These are phyloP conservation scores for Thermophis baileyi DNA, from an alignment of 2,113 vertebrate genomes.

Conservation along the genomic window DNA sequence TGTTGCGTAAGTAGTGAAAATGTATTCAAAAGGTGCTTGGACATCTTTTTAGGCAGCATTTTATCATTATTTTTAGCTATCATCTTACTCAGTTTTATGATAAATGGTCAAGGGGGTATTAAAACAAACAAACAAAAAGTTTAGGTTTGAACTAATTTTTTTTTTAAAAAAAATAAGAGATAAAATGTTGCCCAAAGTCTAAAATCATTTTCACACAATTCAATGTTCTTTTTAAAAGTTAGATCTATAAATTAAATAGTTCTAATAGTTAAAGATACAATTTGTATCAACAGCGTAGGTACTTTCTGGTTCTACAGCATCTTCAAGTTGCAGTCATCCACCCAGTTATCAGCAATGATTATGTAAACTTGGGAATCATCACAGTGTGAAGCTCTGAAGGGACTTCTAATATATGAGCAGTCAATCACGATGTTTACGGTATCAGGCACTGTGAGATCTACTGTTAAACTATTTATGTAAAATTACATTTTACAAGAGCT, in stretches of 20 bases:
- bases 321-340: conserved; percentile 68
- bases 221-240: conserved; percentile 64
- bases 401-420: conserved; percentile 35
- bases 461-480: conserved; percentile 34
- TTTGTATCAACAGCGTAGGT: conserved; percentile 98
- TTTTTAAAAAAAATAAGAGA: conserved; percentile 72
- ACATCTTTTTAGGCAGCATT: conserved; percentile 85
- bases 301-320: conserved; percentile 84
- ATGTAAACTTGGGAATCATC: conserved; percentile 47
- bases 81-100: conserved; percentile 53
- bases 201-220: conserved; percentile 72
- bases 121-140: conserved; percentile 33
- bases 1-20: conserved; percentile 86
- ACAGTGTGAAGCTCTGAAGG: conserved; percentile 7
- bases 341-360: conserved; percentile 38
- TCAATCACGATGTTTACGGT: conserved; percentile 14
- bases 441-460: conserved; percentile 47
- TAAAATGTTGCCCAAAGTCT: conserved; percentile 87
- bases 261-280: conserved; percentile 95
- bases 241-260: conserved; percentile 86
- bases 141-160: conserved; percentile 57
- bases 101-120: conserved; percentile 55
- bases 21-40: conserved; percentile 83
- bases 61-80: conserved; percentile 71
- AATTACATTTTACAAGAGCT: conserved; percentile 43